Percentiles rank a stretch among this genome's conserved stretches.
These are phyloP conservation scores for Sclerodermus sp. DNA, from an alignment of 2,888 invertebrate genomes.

Conservation along the genomic window DNA sequence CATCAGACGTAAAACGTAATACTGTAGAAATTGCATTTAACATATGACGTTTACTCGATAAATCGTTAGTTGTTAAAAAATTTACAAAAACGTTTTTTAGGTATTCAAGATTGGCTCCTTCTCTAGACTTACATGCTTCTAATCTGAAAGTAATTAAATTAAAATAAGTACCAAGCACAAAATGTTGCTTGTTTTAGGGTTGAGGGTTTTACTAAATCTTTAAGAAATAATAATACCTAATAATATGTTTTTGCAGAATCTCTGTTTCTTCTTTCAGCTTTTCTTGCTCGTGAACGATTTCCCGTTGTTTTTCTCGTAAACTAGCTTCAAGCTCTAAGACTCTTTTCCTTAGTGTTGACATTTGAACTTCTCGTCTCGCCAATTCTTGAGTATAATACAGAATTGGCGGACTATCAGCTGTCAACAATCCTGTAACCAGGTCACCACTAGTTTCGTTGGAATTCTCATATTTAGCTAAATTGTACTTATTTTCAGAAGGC, in stretches of 20 bases:
- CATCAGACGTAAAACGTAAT: conserved; percentile 75
- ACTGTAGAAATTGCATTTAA: conserved; percentile 87
- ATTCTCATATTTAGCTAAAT: conserved; percentile 36
- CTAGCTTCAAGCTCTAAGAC: conserved; percentile 64
- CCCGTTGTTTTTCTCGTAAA: conserved; percentile 51
- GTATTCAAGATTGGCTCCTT: conserved; percentile 87
- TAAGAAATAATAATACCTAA: conserved; percentile 41
- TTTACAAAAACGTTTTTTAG: conserved; percentile 87
- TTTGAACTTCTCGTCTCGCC: conserved; percentile 78
- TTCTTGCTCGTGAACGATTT: conserved; percentile 44
- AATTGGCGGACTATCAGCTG: conserved; percentile 72
- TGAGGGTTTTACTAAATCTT: too few relatives aligned
- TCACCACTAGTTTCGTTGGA: conserved; percentile 36
- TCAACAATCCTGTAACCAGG: conserved; percentile 50
- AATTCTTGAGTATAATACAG: conserved; percentile 82
- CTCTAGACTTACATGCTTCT: conserved; percentile 74
- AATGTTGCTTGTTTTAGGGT: too few relatives aligned
- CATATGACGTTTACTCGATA: conserved; percentile 76
- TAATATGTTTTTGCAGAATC: conserved; percentile 46
- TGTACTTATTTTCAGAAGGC: conserved; percentile 38
- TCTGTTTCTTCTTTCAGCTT: conserved; percentile 47
- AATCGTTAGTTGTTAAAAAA: conserved; percentile 72
- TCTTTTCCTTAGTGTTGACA: conserved; percentile 71
- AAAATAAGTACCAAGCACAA: too few relatives aligned
- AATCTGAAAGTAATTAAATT: conserved; percentile 57